Evolutionary conservation across 2,888 invertebrate genomes (phyloP).

Genomic region (Liodrosophila aerea): DNA sequence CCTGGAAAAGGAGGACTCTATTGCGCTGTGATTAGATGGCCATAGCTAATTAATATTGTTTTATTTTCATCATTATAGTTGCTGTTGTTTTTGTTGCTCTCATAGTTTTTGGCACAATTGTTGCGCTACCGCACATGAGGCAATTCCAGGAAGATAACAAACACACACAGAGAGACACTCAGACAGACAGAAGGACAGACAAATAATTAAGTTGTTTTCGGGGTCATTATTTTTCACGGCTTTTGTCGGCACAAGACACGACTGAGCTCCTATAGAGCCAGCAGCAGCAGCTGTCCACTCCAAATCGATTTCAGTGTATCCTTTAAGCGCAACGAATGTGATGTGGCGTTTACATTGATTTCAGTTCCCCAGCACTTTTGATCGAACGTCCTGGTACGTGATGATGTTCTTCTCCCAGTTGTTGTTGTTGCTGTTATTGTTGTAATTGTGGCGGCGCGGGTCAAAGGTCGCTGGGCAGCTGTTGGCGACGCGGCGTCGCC

Average conservation of each 20-base stretch:
- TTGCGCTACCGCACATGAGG: conserved; percentile 57
- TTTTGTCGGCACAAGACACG: conserved; percentile 77
- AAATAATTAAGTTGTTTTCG: conserved; percentile 73
- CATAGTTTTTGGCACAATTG: conserved; percentile 70
- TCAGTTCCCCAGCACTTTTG: conserved; percentile 19
- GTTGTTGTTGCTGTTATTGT: background rate
- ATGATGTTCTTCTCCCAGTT: too few species aligned
- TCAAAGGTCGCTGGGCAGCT: conserved; percentile 66
- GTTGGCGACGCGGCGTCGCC: conserved; percentile 61
- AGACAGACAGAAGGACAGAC: conserved; percentile 18
- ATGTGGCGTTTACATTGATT: conserved; percentile 57
- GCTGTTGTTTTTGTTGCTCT: background rate
- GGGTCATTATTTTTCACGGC: conserved; percentile 73
- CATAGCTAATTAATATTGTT: conserved; percentile 69
- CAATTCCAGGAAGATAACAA: conserved; percentile 55
- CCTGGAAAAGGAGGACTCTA: conserved; percentile 48
- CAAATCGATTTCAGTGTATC: conserved; percentile 61
- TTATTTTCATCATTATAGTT: background rate
- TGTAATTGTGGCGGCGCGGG: conserved; percentile 45
- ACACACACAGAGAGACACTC: conserved; percentile 12
- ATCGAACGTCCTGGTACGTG: conserved; percentile 62
- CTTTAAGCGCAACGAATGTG: conserved; percentile 62
- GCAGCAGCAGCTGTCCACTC: conserved; percentile 56
- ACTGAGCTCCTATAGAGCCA: conserved; percentile 27
- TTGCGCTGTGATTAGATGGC: conserved; percentile 25